A percentile compares a stretch with the other conserved stretches of the same genome.
Conservation (phyloP, 2,797 vertebrate genomes). For the Anas capensis region DNA sequence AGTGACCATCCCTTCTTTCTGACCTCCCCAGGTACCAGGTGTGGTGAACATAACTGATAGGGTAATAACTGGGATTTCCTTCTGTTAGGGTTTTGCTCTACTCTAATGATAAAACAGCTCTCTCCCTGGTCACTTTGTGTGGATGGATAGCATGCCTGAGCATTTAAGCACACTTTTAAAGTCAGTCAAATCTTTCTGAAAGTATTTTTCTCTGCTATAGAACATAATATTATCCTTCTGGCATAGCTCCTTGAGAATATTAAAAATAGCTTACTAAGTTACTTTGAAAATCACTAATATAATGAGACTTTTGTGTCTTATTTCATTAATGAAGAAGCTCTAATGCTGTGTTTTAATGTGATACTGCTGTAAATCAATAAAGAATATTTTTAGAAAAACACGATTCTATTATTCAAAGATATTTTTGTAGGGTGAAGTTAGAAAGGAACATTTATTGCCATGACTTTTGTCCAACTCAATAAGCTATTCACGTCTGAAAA, state of each 20-base stretch:
- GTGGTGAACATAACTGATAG: background rate
- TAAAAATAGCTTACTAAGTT: constrained; percentile 73
- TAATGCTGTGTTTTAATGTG: constrained; percentile 38
- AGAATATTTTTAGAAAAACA: constrained; percentile 50
- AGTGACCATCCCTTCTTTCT: background rate
- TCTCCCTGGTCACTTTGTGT: constrained; percentile 2
- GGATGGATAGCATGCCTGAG: constrained; percentile 49
- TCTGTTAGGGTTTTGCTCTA: background rate
- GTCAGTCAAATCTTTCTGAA: constrained; percentile 62
- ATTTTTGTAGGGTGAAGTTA: constrained; percentile 64
- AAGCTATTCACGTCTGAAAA: constrained; percentile 57
- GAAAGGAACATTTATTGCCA: constrained; percentile 49
- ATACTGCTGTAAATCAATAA: constrained; percentile 67
- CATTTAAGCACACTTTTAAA: constrained; percentile 43
- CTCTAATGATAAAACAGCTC: background rate
- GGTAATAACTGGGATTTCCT: background rate
- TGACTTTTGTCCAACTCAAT: constrained; percentile 66
- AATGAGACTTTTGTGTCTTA: constrained; percentile 58
- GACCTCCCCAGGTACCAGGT: rapidly evolving
- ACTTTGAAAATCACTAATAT: constrained; percentile 57
- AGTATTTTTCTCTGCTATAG: constrained; percentile 53
- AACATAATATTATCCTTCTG: constrained; percentile 65
- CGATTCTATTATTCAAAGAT: constrained; percentile 46
- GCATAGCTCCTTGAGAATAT: constrained; percentile 57
- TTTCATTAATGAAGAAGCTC: constrained; percentile 60